Conservation (phyloP, 2,113 vertebrate genomes). For the Martes martes region DNA sequence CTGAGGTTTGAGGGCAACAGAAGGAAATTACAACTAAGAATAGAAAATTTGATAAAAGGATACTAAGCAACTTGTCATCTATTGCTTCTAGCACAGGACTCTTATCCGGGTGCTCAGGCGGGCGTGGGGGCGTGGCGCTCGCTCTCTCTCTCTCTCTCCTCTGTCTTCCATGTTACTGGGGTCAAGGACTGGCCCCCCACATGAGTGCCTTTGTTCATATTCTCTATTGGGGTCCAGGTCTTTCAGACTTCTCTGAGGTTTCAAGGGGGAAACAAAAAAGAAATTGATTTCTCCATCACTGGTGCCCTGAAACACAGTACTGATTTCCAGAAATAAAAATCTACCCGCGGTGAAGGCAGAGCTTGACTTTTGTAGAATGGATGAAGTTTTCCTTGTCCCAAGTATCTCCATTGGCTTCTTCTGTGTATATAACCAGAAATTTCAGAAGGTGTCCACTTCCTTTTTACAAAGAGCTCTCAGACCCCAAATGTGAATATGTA, state of each 20-base stretch:
- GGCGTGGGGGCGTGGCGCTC: background rate
- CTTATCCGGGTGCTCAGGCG: background rate
- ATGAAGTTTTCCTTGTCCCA: background rate
- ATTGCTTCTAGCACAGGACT: background rate
- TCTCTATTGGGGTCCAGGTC: background rate
- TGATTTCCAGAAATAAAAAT: constrained; percentile 10
- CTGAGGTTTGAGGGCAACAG: background rate
- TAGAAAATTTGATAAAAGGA: background rate
- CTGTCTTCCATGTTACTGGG: background rate
- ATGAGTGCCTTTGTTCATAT: background rate
- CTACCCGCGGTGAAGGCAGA: background rate
- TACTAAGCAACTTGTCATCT: background rate
- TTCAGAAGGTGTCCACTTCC: background rate
- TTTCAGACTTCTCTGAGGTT: background rate
- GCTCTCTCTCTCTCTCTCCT: background rate
- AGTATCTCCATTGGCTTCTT: background rate
- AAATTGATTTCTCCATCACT: background rate
- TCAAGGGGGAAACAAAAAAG: background rate
- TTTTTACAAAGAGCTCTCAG: background rate
- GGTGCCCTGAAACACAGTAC: background rate
- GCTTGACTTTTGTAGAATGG: background rate
- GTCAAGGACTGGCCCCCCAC: background rate
- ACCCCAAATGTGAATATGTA: constrained; percentile 16
- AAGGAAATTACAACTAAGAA: background rate
- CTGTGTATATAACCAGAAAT: background rate